These are phyloP conservation scores for Phytoseiulus persimilis DNA, from an alignment of 2,888 invertebrate species.

Conservation along the genomic window DNA sequence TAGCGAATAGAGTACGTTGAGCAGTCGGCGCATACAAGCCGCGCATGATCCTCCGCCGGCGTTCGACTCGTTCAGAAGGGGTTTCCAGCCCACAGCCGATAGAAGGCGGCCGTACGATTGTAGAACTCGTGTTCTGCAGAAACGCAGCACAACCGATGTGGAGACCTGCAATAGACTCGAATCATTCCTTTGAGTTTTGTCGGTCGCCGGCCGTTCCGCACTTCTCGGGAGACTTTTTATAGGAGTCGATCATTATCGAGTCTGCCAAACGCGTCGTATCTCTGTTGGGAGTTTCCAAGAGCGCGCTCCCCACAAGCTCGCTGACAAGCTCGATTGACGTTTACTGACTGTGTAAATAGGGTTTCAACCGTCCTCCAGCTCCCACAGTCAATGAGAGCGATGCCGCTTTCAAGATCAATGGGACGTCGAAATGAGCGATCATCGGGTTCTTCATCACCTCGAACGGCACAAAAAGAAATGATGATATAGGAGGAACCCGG, in stretches of 20 bases:
- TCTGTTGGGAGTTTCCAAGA: not conserved
- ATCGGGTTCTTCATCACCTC: not conserved
- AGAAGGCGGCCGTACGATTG: conserved; percentile 13
- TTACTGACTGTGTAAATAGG: not conserved
- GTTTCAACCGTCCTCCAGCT: not conserved
- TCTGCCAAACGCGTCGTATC: not conserved
- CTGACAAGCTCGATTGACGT: not conserved
- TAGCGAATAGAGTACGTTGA: conserved; percentile 19
- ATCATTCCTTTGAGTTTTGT: not conserved
- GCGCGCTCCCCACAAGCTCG: not conserved
- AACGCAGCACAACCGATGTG: conserved; percentile 22
- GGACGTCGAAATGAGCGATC: not conserved
- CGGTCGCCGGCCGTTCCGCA: not conserved
- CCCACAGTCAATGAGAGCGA: not conserved
- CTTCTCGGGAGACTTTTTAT: not conserved
- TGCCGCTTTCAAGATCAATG: not conserved
- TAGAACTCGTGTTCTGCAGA: conserved; percentile 15
- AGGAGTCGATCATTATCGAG: too few species aligned
- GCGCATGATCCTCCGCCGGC: not conserved
- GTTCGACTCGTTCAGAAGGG: not conserved
- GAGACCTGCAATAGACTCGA: conserved; percentile 10
- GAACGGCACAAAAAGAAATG: too few species aligned
- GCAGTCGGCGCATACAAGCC: not conserved
- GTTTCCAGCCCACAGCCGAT: conserved; percentile 7
- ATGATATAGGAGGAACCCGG: not conserved